Evolutionary conservation across 2,888 invertebrate genomes (phyloP), one percentile per base, ranked within the genome.

Genomic region (Tinea trinotella): DNA sequence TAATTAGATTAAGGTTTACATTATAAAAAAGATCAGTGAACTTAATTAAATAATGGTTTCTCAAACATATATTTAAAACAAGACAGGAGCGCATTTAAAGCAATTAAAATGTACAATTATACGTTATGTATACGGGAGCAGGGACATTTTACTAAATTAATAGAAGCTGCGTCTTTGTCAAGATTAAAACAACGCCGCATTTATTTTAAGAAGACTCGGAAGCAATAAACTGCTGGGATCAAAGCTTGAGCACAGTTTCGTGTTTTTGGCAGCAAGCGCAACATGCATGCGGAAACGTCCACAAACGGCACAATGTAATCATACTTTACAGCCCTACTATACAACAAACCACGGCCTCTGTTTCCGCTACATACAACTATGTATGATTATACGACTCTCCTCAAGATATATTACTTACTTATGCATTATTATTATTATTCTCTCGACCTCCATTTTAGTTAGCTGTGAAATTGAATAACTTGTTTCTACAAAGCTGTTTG

Each of bases 251-350:
- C 59, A 71, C 65, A 68, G 64, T 71, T 70, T 66, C 67, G 62
- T 71, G 71, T 72, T 71, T 70, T 71, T 70, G 70, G 70, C 66
- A 62, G 57, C 65, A 71, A 69, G 68, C 69, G 69, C 66, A 62
- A 58, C 66, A 73, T 69, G 70, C 69, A 70, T 66, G 63, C 71
- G 71, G 73, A 74, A 73, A 67, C 62, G 24, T 13, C 24, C 12
- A 19, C 50, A 50, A 50, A 50, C 65, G 63, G 66, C 68, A 68
- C 65, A 64, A 63, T 65, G 67, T 67, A 61, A 65, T 69, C 68
- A 73, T 67, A 72, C 70, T 69, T 65, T 50, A 50, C 24, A 20
- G 50, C 24, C 22, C 18, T 10, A 24, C 50, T 20, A 49, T 49
- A 20, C n/a, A 49, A 20, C 49, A 20, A 5, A 49, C 20, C n/a